phyloP scores from a whole-genome alignment of 2,113 vertebrate genomes.

The Nothobranchius kuhntae region DNA sequence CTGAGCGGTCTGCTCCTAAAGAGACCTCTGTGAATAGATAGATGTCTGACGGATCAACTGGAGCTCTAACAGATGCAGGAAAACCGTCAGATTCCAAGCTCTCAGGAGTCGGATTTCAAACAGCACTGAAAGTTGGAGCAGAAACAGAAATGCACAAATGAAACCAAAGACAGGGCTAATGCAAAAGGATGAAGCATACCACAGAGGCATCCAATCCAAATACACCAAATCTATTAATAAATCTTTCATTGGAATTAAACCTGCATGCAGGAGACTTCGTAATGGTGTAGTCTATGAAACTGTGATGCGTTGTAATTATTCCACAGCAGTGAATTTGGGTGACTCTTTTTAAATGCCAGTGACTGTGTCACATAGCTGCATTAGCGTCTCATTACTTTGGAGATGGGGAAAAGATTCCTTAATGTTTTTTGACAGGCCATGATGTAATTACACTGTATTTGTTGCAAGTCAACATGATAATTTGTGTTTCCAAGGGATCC shows the following conservation, averaged over 20 bases:
- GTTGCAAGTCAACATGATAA: conserved; percentile 77
- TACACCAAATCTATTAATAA: conserved; percentile 54
- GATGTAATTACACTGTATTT: conserved; percentile 78
- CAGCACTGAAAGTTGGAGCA: conserved; percentile 28
- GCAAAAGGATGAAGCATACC: conserved; percentile 38
- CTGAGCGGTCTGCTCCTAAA: conserved; percentile 66
- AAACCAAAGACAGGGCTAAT: conserved; percentile 46
- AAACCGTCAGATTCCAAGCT: conserved; percentile 59
- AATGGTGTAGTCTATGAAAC: conserved; percentile 42
- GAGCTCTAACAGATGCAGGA: conserved; percentile 57
- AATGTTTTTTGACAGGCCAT: conserved; percentile 73
- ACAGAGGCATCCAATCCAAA: conserved; percentile 52
- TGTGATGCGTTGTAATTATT: conserved; percentile 60
- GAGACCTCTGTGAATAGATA: conserved; percentile 71
- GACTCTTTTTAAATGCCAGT: conserved; percentile 58
- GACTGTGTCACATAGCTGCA: conserved; percentile 70
- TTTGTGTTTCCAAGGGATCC: conserved; percentile 75
- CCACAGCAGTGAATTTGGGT: conserved; percentile 51
- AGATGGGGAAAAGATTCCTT: conserved; percentile 67
- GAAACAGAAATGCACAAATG: conserved; percentile 50
- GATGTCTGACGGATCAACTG: conserved; percentile 67
- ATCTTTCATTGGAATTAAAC: conserved; percentile 61
- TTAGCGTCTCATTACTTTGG: conserved; percentile 75
- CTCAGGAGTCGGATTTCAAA: conserved; percentile 33
- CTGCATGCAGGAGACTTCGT: conserved; percentile 35